Percentiles rank a stretch among this genome's conserved stretches.
These are phyloP conservation scores for Psix sp. DNA, from an alignment of 1,140 invertebrate genomes.

Conservation along the genomic window DNA sequence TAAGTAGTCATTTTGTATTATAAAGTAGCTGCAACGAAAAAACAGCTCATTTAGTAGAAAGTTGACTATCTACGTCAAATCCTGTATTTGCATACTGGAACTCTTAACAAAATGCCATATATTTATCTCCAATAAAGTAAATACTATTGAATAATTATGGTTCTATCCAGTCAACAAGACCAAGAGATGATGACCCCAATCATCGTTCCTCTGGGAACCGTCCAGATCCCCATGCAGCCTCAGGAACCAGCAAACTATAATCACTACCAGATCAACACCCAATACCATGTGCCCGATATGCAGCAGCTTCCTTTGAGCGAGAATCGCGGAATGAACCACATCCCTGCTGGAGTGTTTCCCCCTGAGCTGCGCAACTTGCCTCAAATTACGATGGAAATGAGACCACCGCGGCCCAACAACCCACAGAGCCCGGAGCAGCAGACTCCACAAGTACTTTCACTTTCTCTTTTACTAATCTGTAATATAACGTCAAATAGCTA, in stretches of 20 bases:
- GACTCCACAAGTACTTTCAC: constrained; percentile 44
- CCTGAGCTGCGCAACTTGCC: constrained; percentile 67
- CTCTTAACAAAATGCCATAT: no score
- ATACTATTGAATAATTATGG: constrained; percentile 7
- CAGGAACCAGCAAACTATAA: constrained; percentile 68
- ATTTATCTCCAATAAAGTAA: no score
- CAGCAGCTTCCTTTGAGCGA: constrained; percentile 70
- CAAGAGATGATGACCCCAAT: constrained; percentile 74
- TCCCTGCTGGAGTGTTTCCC: constrained; percentile 62
- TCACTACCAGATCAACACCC: constrained; percentile 70
- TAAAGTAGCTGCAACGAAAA: no score
- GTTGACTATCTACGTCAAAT: no score
- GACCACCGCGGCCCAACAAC: constrained; percentile 63
- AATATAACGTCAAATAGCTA: not conserved
- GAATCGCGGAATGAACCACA: constrained; percentile 67
- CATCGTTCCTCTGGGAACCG: constrained; percentile 73
- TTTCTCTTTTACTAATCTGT: constrained; percentile 14
- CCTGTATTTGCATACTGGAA: no score
- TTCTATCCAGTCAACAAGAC: constrained; percentile 65
- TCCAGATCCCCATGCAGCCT: constrained; percentile 72
- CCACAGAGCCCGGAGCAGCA: constrained; percentile 60
- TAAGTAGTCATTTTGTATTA: constrained; percentile 65
- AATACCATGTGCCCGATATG: constrained; percentile 72
- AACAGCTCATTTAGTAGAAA: no score
- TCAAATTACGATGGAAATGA: constrained; percentile 70